Evolutionary conservation across 2,113 vertebrate genomes (phyloP).

Genomic region (Benitochromis conjunctus): DNA sequence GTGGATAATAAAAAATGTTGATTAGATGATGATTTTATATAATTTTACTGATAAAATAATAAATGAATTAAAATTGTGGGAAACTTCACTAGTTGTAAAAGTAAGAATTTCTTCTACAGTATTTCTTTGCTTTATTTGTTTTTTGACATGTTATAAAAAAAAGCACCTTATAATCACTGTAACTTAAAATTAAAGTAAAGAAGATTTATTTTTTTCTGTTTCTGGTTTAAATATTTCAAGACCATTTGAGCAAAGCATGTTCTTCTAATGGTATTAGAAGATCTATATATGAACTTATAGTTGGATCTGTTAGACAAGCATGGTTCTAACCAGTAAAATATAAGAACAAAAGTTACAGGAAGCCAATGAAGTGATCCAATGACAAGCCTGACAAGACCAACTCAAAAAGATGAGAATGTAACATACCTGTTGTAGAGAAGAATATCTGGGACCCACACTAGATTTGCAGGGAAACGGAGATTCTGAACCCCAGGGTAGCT

Average conservation of each 20-base stretch:
- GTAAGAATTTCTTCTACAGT: too few species aligned
- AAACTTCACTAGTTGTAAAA: too few species aligned
- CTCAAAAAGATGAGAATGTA: background rate
- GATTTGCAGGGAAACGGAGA: constrained; percentile 81
- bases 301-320: background rate
- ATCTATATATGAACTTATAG: background rate
- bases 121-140: too few species aligned
- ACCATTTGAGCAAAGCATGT: background rate
- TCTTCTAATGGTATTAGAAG: background rate
- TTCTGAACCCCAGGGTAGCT: constrained; percentile 84
- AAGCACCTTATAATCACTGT: too few species aligned
- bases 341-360: background rate
- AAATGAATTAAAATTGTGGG: too few species aligned
- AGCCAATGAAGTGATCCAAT: background rate
- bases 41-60: too few species aligned
- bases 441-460: constrained; percentile 89
- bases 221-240: background rate
- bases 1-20: too few species aligned
- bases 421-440: constrained; percentile 89
- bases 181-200: background rate
- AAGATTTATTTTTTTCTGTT: background rate
- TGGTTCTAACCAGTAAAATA: background rate
- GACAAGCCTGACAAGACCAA: background rate
- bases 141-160: too few species aligned
- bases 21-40: too few species aligned